phyloP scores from a whole-genome alignment of 2,113 vertebrate genomes.

The Mesocricetus auratus region DNA sequence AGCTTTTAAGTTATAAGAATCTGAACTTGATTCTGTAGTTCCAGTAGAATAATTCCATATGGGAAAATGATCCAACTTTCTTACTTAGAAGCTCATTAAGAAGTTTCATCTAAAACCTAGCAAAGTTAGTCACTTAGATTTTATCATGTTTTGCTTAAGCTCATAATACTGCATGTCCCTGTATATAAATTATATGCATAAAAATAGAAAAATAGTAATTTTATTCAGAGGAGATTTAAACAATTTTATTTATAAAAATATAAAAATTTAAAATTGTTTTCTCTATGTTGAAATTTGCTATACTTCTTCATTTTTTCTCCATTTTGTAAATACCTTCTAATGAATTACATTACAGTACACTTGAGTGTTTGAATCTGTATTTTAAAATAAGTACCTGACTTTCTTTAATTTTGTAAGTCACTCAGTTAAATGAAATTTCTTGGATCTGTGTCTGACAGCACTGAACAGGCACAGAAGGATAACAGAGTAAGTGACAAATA shows the following conservation, averaged over 20 bases:
- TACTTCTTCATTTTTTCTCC: slow-evolving; percentile 5
- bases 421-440: background rate
- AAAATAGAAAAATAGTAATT: background rate
- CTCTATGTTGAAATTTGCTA: background rate
- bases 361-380: background rate
- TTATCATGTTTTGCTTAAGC: slow-evolving; percentile 9
- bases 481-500: background rate
- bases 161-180: background rate
- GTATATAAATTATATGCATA: background rate
- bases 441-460: background rate
- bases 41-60: slow-evolving; percentile 17
- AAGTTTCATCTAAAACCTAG: slow-evolving; percentile 9
- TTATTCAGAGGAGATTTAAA: background rate
- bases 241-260: background rate
- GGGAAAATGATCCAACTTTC: background rate
- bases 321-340: background rate
- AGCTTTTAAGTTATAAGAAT: slow-evolving; percentile 8
- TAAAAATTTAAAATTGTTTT: background rate
- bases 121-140: slow-evolving; percentile 30
- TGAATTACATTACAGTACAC: background rate
- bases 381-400: slow-evolving; percentile 43
- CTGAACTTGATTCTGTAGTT: background rate
- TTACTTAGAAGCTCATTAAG: slow-evolving; percentile 19
- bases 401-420: background rate
- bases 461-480: background rate